These are phyloP conservation scores for Anas platyrhynchos DNA, from an alignment of 2,113 vertebrate genomes.

Conservation along the genomic window DNA sequence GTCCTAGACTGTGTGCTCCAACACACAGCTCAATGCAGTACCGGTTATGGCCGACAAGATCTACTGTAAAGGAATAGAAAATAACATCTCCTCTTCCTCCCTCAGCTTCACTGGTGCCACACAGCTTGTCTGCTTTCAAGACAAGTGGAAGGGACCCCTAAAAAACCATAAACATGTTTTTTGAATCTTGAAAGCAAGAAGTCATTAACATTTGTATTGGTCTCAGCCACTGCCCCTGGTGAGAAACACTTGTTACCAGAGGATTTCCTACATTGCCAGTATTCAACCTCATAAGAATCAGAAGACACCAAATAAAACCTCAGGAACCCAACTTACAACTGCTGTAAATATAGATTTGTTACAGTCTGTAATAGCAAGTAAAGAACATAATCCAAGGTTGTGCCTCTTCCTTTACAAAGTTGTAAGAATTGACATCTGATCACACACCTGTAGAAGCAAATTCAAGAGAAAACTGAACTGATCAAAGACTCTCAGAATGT, in stretches of 20 bases:
- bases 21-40: not conserved
- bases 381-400: slow-evolving; percentile 39
- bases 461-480: not conserved
- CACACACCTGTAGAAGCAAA: not conserved
- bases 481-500: not conserved
- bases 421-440: not conserved
- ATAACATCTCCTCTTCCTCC: not conserved
- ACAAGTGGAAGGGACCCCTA: not conserved
- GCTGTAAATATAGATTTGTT: slow-evolving; percentile 35
- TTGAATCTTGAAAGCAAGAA: not conserved
- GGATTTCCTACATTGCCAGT: not conserved
- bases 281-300: slow-evolving; percentile 41
- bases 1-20: not conserved
- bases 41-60: not conserved
- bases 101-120: not conserved
- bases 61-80: not conserved
- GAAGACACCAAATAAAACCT: slow-evolving; percentile 31
- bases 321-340: slow-evolving; percentile 27
- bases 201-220: slow-evolving; percentile 8
- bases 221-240: slow-evolving; percentile 16
- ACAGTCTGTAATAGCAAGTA: not conserved
- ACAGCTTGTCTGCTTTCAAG: not conserved
- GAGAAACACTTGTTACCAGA: not conserved
- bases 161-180: not conserved
- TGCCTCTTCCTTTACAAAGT: slow-evolving; percentile 42